Conservation (phyloP, 2,113 vertebrate species). For the Mystacornis crossleyi region DNA sequence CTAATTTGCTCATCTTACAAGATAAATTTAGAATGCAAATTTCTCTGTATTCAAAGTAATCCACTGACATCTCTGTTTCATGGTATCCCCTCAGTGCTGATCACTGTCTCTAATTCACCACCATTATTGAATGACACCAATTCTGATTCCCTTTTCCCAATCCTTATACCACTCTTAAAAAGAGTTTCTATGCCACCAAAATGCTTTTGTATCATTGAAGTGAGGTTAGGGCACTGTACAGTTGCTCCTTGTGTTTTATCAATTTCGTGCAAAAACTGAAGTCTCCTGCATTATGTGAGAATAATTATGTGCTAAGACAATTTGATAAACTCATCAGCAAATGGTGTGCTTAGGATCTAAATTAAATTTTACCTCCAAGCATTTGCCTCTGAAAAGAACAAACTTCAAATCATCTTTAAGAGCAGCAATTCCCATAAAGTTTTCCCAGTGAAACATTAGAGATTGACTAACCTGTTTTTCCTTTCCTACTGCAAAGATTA, state of each 20-base stretch:
- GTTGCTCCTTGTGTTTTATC: background rate
- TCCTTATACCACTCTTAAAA: background rate
- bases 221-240: background rate
- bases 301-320: background rate
- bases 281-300: background rate
- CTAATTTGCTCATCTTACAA: background rate
- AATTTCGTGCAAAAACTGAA: background rate
- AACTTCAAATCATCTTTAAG: background rate
- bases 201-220: background rate
- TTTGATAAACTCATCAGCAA: background rate
- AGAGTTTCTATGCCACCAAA: background rate
- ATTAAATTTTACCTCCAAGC: slow-evolving; percentile 5
- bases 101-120: background rate
- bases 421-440: background rate
- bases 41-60: background rate
- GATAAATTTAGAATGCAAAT: background rate
- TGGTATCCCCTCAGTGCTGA: background rate
- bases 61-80: background rate
- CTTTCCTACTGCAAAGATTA: background rate
- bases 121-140: background rate
- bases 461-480: background rate
- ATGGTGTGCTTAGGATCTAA: background rate
- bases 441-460: background rate
- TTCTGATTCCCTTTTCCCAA: background rate
- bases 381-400: background rate